Conservation (phyloP, 2,888 invertebrate species). For the Spodoptera picta region DNA sequence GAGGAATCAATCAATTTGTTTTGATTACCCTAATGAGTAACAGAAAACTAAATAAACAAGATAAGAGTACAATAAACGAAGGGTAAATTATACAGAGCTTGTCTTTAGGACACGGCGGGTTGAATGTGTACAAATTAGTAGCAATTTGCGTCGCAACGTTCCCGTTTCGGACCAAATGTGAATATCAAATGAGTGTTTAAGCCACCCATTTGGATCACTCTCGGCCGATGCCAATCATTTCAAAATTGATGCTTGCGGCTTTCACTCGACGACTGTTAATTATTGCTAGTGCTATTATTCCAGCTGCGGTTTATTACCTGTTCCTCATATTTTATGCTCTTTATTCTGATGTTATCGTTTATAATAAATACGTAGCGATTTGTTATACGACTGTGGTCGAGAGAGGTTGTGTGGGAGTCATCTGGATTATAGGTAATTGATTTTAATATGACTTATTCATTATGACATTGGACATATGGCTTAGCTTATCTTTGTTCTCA, state of each 20-base stretch:
- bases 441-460: slow-evolving; percentile 23
- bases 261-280: slow-evolving; percentile 72
- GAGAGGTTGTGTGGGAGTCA: slow-evolving; percentile 29
- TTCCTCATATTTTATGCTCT: slow-evolving; percentile 57
- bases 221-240: slow-evolving; percentile 80
- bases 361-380: slow-evolving; percentile 42
- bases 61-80: slow-evolving; percentile 28
- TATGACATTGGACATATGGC: slow-evolving; percentile 9
- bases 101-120: slow-evolving; percentile 57
- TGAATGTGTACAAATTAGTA: slow-evolving; percentile 83
- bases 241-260: slow-evolving; percentile 81
- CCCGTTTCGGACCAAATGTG: slow-evolving; percentile 78
- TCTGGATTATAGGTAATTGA: slow-evolving; percentile 33
- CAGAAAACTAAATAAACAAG: slow-evolving; percentile 48
- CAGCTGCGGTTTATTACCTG: slow-evolving; percentile 45
- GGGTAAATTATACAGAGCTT: slow-evolving; percentile 37
- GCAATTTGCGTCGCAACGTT: slow-evolving; percentile 77
- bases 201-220: slow-evolving; percentile 84
- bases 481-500: background rate
- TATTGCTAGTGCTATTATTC: slow-evolving; percentile 62
- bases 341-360: slow-evolving; percentile 51
- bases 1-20: slow-evolving; percentile 48
- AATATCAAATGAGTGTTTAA: slow-evolving; percentile 86
- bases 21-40: slow-evolving; percentile 47
- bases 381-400: slow-evolving; percentile 34